Base-by-base conservation (phyloP, 2,888 invertebrate genomes). In the Drosophila greeni region DNA sequence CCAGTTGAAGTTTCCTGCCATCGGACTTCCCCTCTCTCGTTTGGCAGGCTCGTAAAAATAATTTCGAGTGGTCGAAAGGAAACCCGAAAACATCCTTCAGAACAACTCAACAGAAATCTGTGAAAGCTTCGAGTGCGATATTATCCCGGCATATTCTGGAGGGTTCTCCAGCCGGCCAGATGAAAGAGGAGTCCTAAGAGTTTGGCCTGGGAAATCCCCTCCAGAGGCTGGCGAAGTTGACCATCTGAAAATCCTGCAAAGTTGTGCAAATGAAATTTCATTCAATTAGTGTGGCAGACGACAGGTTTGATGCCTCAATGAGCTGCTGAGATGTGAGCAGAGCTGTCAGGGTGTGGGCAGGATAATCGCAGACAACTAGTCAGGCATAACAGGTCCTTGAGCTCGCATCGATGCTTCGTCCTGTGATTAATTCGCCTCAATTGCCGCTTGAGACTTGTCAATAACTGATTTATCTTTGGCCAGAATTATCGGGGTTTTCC, bases 221-320 rank as follows among this genome's bases (percentile, higher is more conserved):
- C 48, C 3, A 49, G 34, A 34, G 61, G 18, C 39, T 40, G 39
- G 6, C 20, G 18, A 37, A 6, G 12, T 12, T 31, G 43, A 26
- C 16, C 5, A 40, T 9, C 39, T 40, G 34, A 18, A 31, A 36
- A 66, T 24, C 40, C 39, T 52, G 11, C 24, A n/a, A 47, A 68
- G 51, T 65, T 51, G 43, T 51, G 53, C 70, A 60, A 67, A 70
- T 60, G 48, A 70, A 67, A 67, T 70, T 52, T 40, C 62, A 61
- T 43, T 60, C 51, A 60, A 68, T 70, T 68, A 60, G 53, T 54
- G 43, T 14, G 23, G 33, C 66, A 53, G 45, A 54, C 45, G 64
- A 65, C 66, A 66, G 31, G 36, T 68, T 51, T 51, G 33, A 56
- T 45, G 66, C 34, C 43, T 57, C 43, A 56, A 68, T 57, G 39